phyloP scores from a whole-genome alignment of 2,888 invertebrate genomes.

The Xestia ashworthii region DNA sequence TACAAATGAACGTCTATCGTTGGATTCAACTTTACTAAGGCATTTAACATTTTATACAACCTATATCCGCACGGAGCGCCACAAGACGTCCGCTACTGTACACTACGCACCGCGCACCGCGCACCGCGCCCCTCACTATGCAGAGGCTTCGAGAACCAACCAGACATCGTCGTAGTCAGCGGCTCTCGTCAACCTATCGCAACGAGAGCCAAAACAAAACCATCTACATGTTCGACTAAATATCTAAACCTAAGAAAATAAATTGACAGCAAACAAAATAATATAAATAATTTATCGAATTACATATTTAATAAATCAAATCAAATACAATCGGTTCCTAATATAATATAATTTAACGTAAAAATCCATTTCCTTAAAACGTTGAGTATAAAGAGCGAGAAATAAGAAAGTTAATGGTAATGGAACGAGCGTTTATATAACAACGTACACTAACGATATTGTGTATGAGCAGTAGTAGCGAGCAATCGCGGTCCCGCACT shows the following conservation, averaged over 20 bases:
- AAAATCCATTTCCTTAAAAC: conserved; percentile 39
- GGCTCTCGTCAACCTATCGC: background rate
- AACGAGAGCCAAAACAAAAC: conserved; percentile 13
- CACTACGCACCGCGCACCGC: background rate
- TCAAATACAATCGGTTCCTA: conserved; percentile 54
- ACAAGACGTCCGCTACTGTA: background rate
- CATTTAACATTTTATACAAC: conserved; percentile 78
- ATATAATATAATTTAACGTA: conserved; percentile 56
- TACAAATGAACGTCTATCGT: conserved; percentile 62
- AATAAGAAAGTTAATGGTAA: conserved; percentile 32
- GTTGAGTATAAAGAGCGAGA: conserved; percentile 55
- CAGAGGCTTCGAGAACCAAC: background rate
- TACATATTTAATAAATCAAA: conserved; percentile 49
- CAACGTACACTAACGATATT: conserved; percentile 3
- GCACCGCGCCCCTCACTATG: background rate
- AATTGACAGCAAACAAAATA: conserved; percentile 47
- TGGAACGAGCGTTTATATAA: conserved; percentile 26
- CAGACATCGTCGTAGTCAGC: background rate
- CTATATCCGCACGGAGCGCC: conserved; percentile 49
- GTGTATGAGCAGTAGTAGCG: conserved; percentile 36
- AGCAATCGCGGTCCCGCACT: too few species aligned
- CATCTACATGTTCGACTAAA: conserved; percentile 20
- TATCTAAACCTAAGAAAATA: conserved; percentile 48
- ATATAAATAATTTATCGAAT: conserved; percentile 54
- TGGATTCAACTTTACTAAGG: conserved; percentile 70